phyloP scores from a whole-genome alignment of 2,888 invertebrate genomes.

The Lasioglossum lativentre region DNA sequence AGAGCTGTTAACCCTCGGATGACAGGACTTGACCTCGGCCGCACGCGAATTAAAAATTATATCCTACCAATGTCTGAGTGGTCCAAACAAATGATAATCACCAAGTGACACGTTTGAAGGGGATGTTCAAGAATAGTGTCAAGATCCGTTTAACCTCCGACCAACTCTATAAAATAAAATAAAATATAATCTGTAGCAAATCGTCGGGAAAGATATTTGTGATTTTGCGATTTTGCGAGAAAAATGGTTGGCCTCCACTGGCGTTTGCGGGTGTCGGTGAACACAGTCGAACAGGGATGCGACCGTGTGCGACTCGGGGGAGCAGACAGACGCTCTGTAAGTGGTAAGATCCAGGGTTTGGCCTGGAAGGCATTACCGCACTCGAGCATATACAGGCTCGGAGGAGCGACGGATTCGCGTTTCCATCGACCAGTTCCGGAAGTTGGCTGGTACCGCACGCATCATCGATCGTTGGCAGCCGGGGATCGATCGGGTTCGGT shows the following conservation, averaged over 20 bases:
- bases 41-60: no score
- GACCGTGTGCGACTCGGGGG: constrained; percentile 3
- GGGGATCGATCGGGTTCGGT: neutral
- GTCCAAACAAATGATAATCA: no score
- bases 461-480: constrained; percentile 30
- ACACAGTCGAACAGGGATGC: neutral
- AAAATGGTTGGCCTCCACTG: constrained; percentile 6
- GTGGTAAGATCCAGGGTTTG: constrained; percentile 2
- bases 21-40: no score
- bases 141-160: no score
- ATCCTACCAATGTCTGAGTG: no score
- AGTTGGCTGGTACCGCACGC: neutral
- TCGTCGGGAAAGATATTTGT: neutral
- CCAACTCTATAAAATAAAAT: no score
- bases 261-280: neutral
- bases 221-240: neutral
- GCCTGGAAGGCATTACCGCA: neutral
- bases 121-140: no score
- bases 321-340: constrained; percentile 7
- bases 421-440: constrained; percentile 7
- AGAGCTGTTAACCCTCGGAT: no score
- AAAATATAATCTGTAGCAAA: neutral
- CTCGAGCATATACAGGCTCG: neutral
- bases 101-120: no score
- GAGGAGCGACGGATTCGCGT: neutral